Base-by-base conservation (phyloP, 1,140 invertebrate species). In the Drosophila aff. region DNA sequence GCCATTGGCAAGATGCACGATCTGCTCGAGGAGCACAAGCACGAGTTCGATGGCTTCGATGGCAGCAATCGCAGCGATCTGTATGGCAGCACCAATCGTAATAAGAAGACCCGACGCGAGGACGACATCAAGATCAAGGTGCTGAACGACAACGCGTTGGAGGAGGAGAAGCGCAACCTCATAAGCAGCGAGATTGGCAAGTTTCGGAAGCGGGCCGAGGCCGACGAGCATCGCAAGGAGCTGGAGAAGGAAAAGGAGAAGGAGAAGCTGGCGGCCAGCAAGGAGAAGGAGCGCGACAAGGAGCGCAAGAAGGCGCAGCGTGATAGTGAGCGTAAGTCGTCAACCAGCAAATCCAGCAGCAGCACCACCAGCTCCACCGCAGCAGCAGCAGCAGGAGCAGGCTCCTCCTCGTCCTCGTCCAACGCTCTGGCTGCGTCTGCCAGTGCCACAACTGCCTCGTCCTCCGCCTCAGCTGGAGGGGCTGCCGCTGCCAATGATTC, bases 101-200 rank as follows among this genome's bases (percentile, higher is more conserved):
- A 82, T 18, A 92, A 91, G 52, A 92, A 92, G 78, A 58, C 78
- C 2, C 66, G 72, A 1, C 83, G 91, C 13, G 73, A 79, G 58
- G 91, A 92, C 44, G 91, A 92, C 53, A 55, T 92, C 3, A 95
- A 95, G 77, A 93, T 94, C 79, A 96, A 96, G 91, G 93, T 93
- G 63, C 92, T 96, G 26, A 96, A 97, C 82, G 97, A 97, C 82
- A 96, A 96, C 7, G 96, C 98, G 91, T 96, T 99, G 64, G 98
- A 99, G 94, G 98, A 99, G 94, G 98, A 98, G 92, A 99, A 99
- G 93, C 95, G 98, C n/a, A 96, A 97, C 93, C 95, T 99, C 73
- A 99, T 99, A 77, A 98, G 98, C 82, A 95, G 96, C 79, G 98
- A 99, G 95, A 99, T 99, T 93, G 97, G 97, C 76, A 98, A 98